Percentiles rank a stretch among this genome's conserved stretches.
Conservation (phyloP, 92 coral and sea anemone species). For the Metridium senile region DNA sequence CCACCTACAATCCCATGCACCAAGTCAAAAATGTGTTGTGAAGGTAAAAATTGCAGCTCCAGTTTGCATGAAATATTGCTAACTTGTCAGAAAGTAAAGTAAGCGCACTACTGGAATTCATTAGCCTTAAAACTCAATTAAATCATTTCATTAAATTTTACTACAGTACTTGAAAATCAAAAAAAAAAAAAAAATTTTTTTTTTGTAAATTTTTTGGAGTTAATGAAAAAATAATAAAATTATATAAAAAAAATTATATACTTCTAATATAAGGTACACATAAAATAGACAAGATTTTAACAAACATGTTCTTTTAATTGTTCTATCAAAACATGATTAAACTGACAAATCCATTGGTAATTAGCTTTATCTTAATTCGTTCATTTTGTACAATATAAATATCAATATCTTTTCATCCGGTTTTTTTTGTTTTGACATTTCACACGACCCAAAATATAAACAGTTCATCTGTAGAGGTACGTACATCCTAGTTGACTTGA, state of each 20-base stretch:
- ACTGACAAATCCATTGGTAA: slow-evolving; percentile 20
- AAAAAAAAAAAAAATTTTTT: no score
- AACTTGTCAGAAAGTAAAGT: no score
- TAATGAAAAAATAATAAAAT: no score
- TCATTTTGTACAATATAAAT: slow-evolving; percentile 49
- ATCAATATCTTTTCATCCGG: slow-evolving; percentile 34
- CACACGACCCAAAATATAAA: slow-evolving; percentile 37
- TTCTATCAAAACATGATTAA: slow-evolving; percentile 17
- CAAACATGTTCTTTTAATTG: background rate
- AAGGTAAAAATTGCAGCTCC: no score
- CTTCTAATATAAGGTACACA: background rate
- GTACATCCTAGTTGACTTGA: background rate
- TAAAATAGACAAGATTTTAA: slow-evolving; percentile 22
- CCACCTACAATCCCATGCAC: no score
- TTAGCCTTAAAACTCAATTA: no score
- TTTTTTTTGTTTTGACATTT: slow-evolving; percentile 9
- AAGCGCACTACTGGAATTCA: no score
- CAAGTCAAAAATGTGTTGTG: no score
- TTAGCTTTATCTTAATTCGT: slow-evolving; percentile 6
- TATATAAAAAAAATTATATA: background rate
- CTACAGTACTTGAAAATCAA: no score
- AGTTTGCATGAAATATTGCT: no score
- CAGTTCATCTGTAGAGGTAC: slow-evolving; percentile 20
- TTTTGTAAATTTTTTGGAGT: no score
- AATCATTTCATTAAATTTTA: no score